These are phyloP conservation scores for Pseudocheirus occidentalis DNA, from an alignment of 2,797 vertebrate genomes.

Conservation along the genomic window DNA sequence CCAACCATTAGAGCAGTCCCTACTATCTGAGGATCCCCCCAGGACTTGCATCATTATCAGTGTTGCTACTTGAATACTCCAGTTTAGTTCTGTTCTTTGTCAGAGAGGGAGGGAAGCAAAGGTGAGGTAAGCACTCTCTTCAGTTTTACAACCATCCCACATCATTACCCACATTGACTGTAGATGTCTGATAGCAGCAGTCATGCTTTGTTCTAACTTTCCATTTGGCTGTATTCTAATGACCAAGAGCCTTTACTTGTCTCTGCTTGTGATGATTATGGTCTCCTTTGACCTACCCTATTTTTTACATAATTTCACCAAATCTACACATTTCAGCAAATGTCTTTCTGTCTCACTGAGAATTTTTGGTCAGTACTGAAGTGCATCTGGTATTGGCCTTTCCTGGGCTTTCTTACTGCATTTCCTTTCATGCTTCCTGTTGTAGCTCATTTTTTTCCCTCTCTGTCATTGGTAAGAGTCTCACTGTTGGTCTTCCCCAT, in stretches of 20 bases:
- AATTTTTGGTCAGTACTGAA: neutral
- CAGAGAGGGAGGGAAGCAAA: neutral
- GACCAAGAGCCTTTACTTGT: neutral
- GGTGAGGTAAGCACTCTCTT: too few relatives aligned
- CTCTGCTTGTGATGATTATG: neutral
- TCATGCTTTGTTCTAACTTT: neutral
- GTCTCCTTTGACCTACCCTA: neutral
- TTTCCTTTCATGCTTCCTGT: neutral
- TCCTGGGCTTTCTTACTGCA: neutral
- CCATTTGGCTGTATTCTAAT: neutral
- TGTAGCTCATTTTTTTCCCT: neutral
- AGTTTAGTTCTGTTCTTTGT: neutral
- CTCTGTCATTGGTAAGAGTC: neutral
- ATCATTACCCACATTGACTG: too few relatives aligned
- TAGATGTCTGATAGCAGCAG: neutral
- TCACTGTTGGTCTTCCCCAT: neutral
- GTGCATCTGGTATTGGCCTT: neutral
- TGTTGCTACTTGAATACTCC: neutral
- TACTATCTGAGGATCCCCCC: neutral
- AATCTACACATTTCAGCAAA: neutral
- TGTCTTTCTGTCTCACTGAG: neutral
- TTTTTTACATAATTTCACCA: neutral
- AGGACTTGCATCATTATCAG: neutral
- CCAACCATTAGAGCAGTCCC: neutral
- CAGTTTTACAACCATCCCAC: too few relatives aligned